Evolutionary conservation across 2,888 invertebrate genomes (phyloP).

Genomic region (Tetramorium bicarinatum): DNA sequence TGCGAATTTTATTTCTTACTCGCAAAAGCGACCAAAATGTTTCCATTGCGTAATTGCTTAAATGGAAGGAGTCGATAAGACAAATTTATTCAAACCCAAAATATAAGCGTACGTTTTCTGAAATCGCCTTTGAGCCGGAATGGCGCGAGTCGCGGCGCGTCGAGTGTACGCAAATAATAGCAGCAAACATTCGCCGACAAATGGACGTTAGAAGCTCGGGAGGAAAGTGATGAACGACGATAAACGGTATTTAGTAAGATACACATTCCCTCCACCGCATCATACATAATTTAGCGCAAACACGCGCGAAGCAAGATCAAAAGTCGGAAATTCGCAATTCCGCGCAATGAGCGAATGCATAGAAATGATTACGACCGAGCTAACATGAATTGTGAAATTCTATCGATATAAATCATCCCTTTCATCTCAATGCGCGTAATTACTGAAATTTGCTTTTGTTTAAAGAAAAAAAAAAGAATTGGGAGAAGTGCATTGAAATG

Average conservation of each 20-base stretch:
- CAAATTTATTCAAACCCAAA: constrained; percentile 1
- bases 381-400: constrained; percentile 58
- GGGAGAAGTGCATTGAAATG: not conserved
- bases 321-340: constrained; percentile 53
- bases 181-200: constrained; percentile 23
- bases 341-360: not conserved
- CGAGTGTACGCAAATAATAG: constrained; percentile 29
- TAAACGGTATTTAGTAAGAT: constrained; percentile 62
- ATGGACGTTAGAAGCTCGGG: not conserved
- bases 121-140: constrained; percentile 30
- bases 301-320: constrained; percentile 64
- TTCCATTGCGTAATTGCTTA: not conserved
- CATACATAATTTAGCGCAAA: constrained; percentile 63
- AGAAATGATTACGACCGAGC: constrained; percentile 9
- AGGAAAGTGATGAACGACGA: constrained; percentile 13
- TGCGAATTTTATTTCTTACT: not conserved
- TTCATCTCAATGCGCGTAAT: not conserved
- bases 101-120: not conserved
- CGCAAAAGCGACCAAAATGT: not conserved
- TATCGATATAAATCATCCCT: constrained; percentile 64
- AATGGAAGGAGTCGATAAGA: not conserved
- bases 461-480: not conserved
- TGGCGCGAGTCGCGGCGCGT: not conserved
- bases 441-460: not conserved
- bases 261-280: constrained; percentile 25